Evolutionary conservation across 2,797 vertebrate genomes (phyloP), one percentile per base, ranked within the genome.

Genomic region (Manis javanica): DNA sequence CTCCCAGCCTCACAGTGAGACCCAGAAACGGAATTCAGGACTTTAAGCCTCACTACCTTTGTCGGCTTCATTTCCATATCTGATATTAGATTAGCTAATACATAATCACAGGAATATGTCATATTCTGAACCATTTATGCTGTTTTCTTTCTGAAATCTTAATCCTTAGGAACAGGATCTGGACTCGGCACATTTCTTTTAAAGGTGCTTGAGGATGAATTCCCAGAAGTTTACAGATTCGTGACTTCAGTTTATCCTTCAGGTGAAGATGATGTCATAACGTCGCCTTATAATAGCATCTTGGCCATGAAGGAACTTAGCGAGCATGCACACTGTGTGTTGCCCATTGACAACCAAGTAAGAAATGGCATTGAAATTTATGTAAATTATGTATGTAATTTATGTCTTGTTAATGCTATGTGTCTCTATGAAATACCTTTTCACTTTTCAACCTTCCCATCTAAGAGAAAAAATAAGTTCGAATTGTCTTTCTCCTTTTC

Each of bases 311-410:
- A 98, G 90, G 99, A 99, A 96, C 99, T 99, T 51, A 99, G 98
- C 5, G 99, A 99, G 96, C 99, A 99, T 18, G 99, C 99, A 1
- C 99, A 99, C 98, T 99, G 99, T 96, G 99, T 99, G 12, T 98
- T 99, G 79, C 99, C 99, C 61, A 98, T 99, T 81, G 99, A 99
- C 98, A 99, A 99, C 97, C 99, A 99, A 98, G 99, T 99, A 97
- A 98, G 98, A 97, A 87, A 88, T 53, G 34, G 63, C 94, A 26
- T 5, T 93, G 51, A 68, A 21, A 46, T 85, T 12, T 87, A n/a
- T 1, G 6, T 21, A 49, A 21, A 34, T 11, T n/a, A 37, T 39
- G 18, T 34, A 61, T 53, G 19, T 13, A 46, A 46, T 31, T 61
- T 37, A 49, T 46, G 0, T 34, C 69, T 55, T 84, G 7, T 72